Conservation (phyloP, 2,113 vertebrate species). For the Chrysemys picta region DNA sequence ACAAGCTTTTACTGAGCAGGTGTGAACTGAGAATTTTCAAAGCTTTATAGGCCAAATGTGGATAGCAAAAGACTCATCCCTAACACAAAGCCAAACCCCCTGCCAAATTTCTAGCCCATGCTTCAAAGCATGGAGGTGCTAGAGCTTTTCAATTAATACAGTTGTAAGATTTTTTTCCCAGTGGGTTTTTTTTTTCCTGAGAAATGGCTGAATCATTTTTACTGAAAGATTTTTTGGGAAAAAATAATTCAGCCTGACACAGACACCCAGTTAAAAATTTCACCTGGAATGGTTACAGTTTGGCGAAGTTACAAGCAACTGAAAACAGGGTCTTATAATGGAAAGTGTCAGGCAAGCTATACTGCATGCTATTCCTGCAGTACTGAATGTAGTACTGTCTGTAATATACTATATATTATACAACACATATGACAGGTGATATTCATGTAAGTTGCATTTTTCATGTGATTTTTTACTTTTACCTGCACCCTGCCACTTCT, state of each 20-base stretch:
- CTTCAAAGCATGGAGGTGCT: not conserved
- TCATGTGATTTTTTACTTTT: not conserved
- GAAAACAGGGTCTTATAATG: not conserved
- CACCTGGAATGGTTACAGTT: not conserved
- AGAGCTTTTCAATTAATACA: not conserved
- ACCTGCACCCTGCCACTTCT: not conserved
- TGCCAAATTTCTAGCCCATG: not conserved
- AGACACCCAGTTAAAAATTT: not conserved
- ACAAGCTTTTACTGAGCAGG: not conserved
- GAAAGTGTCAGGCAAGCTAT: not conserved
- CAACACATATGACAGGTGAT: not conserved
- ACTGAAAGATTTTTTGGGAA: not conserved
- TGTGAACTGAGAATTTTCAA: not conserved
- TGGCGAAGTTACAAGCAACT: not conserved
- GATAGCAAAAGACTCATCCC: not conserved
- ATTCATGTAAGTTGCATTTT: not conserved
- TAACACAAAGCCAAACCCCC: not conserved
- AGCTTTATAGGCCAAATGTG: not conserved
- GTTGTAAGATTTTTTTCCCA: not conserved
- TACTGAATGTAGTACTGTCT: accelerated
- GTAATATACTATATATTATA: not conserved
- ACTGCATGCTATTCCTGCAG: accelerated
- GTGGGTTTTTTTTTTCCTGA: not conserved
- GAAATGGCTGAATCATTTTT: not conserved
- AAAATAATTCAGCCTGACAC: not conserved